A percentile compares a stretch with the other conserved stretches of the same genome.
These are phyloP conservation scores for Zaprionus bogoriensis DNA, from an alignment of 2,888 invertebrate species.

Conservation along the genomic window DNA sequence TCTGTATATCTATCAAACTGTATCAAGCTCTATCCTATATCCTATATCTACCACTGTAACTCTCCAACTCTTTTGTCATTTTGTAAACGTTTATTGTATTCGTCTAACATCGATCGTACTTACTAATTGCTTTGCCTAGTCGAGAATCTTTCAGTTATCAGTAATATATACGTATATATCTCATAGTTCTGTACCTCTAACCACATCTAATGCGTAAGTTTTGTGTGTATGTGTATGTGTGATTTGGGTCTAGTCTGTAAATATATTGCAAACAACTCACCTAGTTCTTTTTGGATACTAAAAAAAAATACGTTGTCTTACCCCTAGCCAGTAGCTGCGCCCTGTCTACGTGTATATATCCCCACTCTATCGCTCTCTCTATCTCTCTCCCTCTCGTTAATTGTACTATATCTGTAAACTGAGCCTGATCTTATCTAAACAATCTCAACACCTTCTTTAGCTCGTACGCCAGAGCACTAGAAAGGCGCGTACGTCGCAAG, in stretches of 20 bases:
- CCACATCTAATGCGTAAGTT: conserved; percentile 27
- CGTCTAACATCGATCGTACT: conserved; percentile 6
- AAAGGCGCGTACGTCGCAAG: conserved; percentile 47
- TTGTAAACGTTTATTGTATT: conserved; percentile 41
- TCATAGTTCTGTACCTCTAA: conserved; percentile 19
- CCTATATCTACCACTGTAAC: background rate
- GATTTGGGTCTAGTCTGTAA: conserved; percentile 42
- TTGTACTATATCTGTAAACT: conserved; percentile 7
- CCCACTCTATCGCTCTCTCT: conserved; percentile 4
- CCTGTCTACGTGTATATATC: background rate
- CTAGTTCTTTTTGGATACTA: conserved; percentile 21
- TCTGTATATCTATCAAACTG: background rate
- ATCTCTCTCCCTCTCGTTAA: conserved; percentile 9
- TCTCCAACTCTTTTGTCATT: conserved; percentile 23
- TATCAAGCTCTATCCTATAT: background rate
- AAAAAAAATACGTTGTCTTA: conserved; percentile 19
- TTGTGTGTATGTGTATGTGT: conserved; percentile 22
- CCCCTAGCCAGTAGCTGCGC: conserved; percentile 39
- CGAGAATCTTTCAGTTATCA: conserved; percentile 26
- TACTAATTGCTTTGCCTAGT: conserved; percentile 35
- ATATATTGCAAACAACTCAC: conserved; percentile 28
- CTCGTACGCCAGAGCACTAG: conserved; percentile 76
- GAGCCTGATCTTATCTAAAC: background rate
- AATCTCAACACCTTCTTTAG: conserved; percentile 38
- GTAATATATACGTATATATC: conserved; percentile 10